Percentiles rank a stretch among this genome's conserved stretches.
Conservation (phyloP, 2,797 vertebrate species). For the Botia kubotai region DNA sequence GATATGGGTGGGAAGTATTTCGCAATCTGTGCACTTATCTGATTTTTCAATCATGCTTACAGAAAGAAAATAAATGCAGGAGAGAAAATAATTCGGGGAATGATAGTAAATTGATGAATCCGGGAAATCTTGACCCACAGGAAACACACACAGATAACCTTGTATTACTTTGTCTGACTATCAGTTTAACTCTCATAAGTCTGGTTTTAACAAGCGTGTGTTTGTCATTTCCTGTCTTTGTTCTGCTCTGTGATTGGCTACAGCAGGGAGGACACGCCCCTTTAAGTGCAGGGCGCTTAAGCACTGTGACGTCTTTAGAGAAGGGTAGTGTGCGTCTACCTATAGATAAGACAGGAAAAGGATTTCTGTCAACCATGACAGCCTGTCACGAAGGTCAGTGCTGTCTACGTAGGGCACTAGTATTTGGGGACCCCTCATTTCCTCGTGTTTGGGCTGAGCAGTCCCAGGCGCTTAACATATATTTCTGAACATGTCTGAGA, state of each 20-base stretch:
- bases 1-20: conserved; percentile 10
- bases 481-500: too few species aligned
- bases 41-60: conserved; percentile 26
- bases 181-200: conserved; percentile 6
- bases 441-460: conserved; percentile 5
- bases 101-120: conserved; percentile 14
- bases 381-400: conserved; percentile 38
- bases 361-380: conserved; percentile 40
- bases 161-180: background rate
- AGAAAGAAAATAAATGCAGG: conserved; percentile 10
- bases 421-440: conserved; percentile 29
- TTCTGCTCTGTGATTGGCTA: conserved; percentile 3
- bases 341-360: conserved; percentile 51
- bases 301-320: conserved; percentile 44
- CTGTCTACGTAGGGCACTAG: conserved; percentile 20
- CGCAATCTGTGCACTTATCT: conserved; percentile 2
- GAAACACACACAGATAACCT: conserved; percentile 23
- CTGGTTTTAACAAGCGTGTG: conserved; percentile 26
- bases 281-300: conserved; percentile 20
- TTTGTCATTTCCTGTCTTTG: conserved; percentile 51
- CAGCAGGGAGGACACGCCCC: conserved; percentile 31
- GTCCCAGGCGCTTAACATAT: background rate
- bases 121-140: background rate
- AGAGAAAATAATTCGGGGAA: conserved; percentile 4
- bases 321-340: conserved; percentile 11